These are phyloP conservation scores for Drosophila aff. DNA, from an alignment of 1,140 invertebrate genomes.

Conservation along the genomic window DNA sequence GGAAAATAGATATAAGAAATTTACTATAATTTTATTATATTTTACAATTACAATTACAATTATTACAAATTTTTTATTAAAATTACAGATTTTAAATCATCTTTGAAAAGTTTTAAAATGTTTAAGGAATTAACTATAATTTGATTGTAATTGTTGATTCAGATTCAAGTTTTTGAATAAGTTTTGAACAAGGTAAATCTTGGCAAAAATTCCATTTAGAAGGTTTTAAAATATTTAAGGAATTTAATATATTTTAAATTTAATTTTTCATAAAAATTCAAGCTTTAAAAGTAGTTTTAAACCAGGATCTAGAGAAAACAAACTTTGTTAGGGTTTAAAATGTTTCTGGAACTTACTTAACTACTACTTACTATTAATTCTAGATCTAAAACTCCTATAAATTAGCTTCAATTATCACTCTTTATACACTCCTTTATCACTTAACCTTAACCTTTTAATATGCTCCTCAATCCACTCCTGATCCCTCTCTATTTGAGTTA, in stretches of 20 bases:
- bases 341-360: background rate
- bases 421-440: background rate
- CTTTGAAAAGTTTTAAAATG: too few relatives aligned
- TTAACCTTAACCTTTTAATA: background rate
- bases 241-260: background rate
- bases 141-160: too few relatives aligned
- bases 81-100: too few relatives aligned
- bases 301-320: background rate
- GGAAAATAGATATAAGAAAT: too few relatives aligned
- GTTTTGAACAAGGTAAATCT: too few relatives aligned
- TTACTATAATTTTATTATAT: too few relatives aligned
- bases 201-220: background rate
- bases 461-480: accelerated
- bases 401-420: background rate
- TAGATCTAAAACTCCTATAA: background rate
- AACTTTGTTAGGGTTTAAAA: background rate
- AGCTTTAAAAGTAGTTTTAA: background rate
- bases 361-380: background rate
- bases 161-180: background rate
- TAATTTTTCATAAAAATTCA: background rate
- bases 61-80: too few relatives aligned
- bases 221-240: background rate
- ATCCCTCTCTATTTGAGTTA: background rate
- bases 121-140: background rate
- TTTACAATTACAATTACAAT: too few relatives aligned